Percentiles rank a stretch among this genome's conserved stretches.
Evolutionary conservation across 92 coral and sea anemone species (phyloP).

Genomic region (Actinernus sp.): DNA sequence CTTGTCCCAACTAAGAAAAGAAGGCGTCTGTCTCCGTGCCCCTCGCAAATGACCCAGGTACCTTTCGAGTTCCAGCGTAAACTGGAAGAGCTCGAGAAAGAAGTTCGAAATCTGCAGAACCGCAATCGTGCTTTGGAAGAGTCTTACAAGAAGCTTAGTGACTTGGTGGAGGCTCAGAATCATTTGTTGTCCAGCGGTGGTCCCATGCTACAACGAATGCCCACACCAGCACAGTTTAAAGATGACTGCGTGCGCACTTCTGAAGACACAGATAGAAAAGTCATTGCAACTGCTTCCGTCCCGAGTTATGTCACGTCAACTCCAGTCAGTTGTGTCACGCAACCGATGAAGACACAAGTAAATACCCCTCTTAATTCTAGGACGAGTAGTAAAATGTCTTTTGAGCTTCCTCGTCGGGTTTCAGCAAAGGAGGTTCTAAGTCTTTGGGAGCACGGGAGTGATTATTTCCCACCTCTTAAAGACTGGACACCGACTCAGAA

Average conservation of each 20-base stretch:
- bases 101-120: constrained; percentile 82
- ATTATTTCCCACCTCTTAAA: constrained; percentile 91
- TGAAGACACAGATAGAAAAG: constrained; percentile 35
- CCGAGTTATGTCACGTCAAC: constrained; percentile 48
- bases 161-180: constrained; percentile 98
- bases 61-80: constrained; percentile 67
- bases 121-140: constrained; percentile 87
- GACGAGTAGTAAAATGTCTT: constrained; percentile 34
- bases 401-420: constrained; percentile 88
- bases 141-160: constrained; percentile 85
- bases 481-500: constrained; percentile 97
- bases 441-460: constrained; percentile 95
- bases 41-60: constrained; percentile 43
- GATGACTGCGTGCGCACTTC: constrained; percentile 24
- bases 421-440: constrained; percentile 92
- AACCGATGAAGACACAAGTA: constrained; percentile 2
- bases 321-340: constrained; percentile 10
- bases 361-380: constrained; percentile 13
- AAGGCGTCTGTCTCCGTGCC: constrained; percentile 23
- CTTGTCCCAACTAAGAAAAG: constrained; percentile 74
- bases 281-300: constrained; percentile 40
- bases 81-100: constrained; percentile 82
- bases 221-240: constrained; percentile 41
- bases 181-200: constrained; percentile 92
- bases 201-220: constrained; percentile 66